Conservation (phyloP, 2,113 vertebrate genomes). For the Astatotilapia flaviijosephi region DNA sequence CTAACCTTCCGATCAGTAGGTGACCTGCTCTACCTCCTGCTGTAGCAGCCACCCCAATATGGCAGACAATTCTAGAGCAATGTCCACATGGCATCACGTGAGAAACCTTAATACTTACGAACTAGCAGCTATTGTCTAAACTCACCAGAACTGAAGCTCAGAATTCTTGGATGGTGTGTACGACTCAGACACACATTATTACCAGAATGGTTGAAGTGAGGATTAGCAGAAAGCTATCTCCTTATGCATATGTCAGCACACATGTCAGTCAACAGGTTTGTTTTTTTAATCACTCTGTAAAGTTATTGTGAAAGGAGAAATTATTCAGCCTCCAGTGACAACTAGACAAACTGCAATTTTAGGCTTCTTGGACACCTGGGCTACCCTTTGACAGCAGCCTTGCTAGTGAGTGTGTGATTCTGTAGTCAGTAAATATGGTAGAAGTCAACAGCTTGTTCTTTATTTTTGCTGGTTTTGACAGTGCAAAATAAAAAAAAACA, state of each 20-base stretch:
- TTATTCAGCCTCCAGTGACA: background rate
- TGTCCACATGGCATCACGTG: background rate
- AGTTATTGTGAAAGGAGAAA: background rate
- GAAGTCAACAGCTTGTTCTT: background rate
- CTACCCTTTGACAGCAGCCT: background rate
- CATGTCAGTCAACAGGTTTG: background rate
- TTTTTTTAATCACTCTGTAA: background rate
- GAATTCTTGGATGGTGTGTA: background rate
- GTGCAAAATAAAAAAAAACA: background rate
- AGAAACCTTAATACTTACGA: background rate
- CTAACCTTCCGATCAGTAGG: background rate
- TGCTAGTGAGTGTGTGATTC: background rate
- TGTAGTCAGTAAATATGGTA: background rate
- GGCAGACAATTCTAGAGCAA: background rate
- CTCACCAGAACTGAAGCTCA: background rate
- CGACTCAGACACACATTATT: background rate
- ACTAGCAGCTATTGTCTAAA: background rate
- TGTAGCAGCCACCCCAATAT: background rate
- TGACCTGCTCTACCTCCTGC: background rate
- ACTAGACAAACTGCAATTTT: background rate
- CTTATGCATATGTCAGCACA: background rate
- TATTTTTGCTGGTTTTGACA: background rate
- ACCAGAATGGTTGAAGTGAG: background rate
- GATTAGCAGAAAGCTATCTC: background rate
- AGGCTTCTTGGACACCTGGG: background rate